These are phyloP conservation scores for Cettia cetti DNA, from an alignment of 2,113 vertebrate genomes.

Conservation along the genomic window DNA sequence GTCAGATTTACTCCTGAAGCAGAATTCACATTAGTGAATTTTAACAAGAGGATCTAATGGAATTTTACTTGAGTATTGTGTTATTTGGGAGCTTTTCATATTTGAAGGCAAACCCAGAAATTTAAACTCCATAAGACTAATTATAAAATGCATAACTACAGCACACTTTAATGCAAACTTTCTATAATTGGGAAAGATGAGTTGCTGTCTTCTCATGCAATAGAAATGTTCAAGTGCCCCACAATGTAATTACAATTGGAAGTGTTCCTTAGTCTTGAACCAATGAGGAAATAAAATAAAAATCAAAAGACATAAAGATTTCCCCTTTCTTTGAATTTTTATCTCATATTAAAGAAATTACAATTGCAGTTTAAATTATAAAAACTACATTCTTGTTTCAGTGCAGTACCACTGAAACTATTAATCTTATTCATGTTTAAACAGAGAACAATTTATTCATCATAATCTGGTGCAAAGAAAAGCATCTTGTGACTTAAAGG, in stretches of 20 bases:
- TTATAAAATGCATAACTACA: constrained; percentile 53
- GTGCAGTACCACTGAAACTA: constrained; percentile 9
- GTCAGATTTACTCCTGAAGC: neutral
- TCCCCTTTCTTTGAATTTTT: constrained; percentile 35
- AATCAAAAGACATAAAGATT: neutral
- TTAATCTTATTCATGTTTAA: constrained; percentile 53
- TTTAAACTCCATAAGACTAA: constrained; percentile 34
- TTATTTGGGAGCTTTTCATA: constrained; percentile 19
- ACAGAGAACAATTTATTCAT: constrained; percentile 55
- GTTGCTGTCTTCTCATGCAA: constrained; percentile 33
- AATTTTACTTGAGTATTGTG: neutral
- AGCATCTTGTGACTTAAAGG: constrained; percentile 42
- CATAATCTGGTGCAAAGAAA: constrained; percentile 53
- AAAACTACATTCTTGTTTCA: constrained; percentile 13
- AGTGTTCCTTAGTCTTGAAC: constrained; percentile 6
- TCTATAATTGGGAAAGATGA: neutral
- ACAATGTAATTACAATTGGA: constrained; percentile 50
- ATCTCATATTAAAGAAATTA: constrained; percentile 24
- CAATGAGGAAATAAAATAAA: neutral
- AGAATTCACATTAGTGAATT: neutral
- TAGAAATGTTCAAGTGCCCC: constrained; percentile 33
- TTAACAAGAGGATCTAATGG: neutral
- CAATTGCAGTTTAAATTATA: constrained; percentile 50
- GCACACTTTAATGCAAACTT: constrained; percentile 41
- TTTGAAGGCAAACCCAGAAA: constrained; percentile 38